Evolutionary conservation across 1,140 invertebrate species (phyloP), one percentile per base, ranked within the genome.

Genomic region (Sitophilus oryzae): DNA sequence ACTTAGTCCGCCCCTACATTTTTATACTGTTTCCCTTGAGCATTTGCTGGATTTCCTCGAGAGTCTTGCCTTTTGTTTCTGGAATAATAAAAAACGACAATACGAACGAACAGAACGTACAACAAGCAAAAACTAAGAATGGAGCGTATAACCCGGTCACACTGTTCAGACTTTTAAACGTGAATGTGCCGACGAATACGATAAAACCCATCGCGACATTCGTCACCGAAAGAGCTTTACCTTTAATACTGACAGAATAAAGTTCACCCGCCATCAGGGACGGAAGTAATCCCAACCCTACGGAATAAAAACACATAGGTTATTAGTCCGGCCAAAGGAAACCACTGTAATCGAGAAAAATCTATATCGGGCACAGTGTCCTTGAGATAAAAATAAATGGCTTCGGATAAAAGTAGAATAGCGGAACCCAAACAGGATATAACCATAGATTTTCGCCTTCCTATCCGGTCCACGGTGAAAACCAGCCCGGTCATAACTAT

Each of bases 401-500:
- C 77, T 45, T 79, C 73, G 4, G 76, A 68, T 19, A 74, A 42
- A 8, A 66, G 41, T 20, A 55, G 45, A 6, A 65, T 3, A 8
- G 46, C 51, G 34, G 53, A 64, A 3, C 40, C 22, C 1, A 62
- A 14, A 21, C 36, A 58, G 14, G 64, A 62, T 11, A 51, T 22
- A 2, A 60, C 23, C 15, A 62, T 50, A 9, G 53, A 43, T 5
- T 53, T 57, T 43, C 48, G 58, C 11, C 64, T 54, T 4, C 62
- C 61, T 1, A 56, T 41, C 48, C 23, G 43, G 5, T 55, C 52
- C 46, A 88, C 82, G 37, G 85, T 65, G 3, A 41, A 3, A 35
- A 84, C 64, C n/a, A 56, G 37, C n/a, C 35, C 49, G 1, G 54
- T 23, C 44, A 62, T 35, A 18, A 93, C 84, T 1, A 89, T 93